phyloP scores from a whole-genome alignment of 2,113 vertebrate species.

The Pelvicachromis taeniatus region DNA sequence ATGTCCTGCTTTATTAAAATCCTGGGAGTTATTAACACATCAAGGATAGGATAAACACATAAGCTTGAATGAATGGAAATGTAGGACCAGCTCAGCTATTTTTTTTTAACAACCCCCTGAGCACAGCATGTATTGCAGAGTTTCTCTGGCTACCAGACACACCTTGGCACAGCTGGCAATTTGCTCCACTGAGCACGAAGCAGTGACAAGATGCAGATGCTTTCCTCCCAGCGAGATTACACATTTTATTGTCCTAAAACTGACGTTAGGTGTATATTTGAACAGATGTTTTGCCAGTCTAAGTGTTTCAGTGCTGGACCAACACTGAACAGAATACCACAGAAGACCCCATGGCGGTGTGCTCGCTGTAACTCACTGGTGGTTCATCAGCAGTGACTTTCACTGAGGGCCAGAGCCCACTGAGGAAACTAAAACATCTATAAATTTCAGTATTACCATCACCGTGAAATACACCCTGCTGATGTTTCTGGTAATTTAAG shows the following conservation, averaged over 20 bases:
- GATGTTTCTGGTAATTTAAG: neutral
- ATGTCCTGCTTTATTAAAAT: neutral
- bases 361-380: neutral
- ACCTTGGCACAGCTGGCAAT: slow-evolving; percentile 11
- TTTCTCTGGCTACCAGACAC: neutral
- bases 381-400: neutral
- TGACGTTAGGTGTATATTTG: slow-evolving; percentile 18
- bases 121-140: neutral
- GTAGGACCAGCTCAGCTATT: neutral
- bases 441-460: neutral
- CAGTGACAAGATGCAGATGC: slow-evolving; percentile 33
- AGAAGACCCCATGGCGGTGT: neutral
- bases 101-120: neutral
- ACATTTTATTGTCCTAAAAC: slow-evolving; percentile 4
- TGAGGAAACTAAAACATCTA: neutral
- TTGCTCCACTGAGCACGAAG: slow-evolving; percentile 8
- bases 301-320: neutral
- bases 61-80: neutral
- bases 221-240: slow-evolving; percentile 27
- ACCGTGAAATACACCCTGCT: neutral
- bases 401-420: neutral
- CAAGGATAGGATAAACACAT: neutral
- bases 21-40: neutral
- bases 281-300: neutral
- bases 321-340: neutral